These are phyloP conservation scores for Lagodon rhomboides DNA, from an alignment of 2,797 vertebrate genomes.

Conservation along the genomic window DNA sequence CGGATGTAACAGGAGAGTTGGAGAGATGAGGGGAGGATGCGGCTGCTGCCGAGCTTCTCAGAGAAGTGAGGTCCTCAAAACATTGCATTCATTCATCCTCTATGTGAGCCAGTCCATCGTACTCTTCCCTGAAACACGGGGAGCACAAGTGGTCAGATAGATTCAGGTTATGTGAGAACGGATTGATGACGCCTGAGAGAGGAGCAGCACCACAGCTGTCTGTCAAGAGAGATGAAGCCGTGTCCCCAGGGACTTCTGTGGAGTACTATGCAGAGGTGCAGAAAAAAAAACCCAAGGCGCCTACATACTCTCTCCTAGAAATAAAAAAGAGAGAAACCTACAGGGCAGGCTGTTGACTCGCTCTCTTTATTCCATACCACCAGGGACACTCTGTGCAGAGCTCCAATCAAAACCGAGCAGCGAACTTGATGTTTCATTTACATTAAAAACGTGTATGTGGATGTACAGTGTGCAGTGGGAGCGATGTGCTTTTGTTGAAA, in stretches of 20 bases:
- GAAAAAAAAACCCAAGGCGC: constrained; percentile 53
- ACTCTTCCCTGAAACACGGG: constrained; percentile 22
- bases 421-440: constrained; percentile 44
- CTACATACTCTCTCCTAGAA: constrained; percentile 58
- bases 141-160: constrained; percentile 32
- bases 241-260: constrained; percentile 44
- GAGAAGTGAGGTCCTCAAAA: constrained; percentile 52
- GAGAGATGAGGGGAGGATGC: constrained; percentile 2
- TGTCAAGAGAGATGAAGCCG: constrained; percentile 59
- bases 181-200: constrained; percentile 50
- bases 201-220: constrained; percentile 57
- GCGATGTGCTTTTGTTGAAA: not conserved
- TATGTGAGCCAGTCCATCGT: constrained; percentile 27
- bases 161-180: constrained; percentile 46
- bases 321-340: constrained; percentile 33
- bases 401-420: constrained; percentile 50
- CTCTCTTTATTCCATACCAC: constrained; percentile 57
- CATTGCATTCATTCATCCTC: constrained; percentile 34
- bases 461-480: not conserved
- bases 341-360: constrained; percentile 53
- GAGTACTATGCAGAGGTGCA: constrained; percentile 59
- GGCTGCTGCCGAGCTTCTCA: constrained; percentile 40
- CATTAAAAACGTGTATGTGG: constrained; percentile 26
- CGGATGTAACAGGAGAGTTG: constrained; percentile 32
- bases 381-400: constrained; percentile 42